Percentiles rank a stretch among this genome's conserved stretches.
Conservation (phyloP, 1,140 invertebrate species). For the Ditylenchus dipsaci region DNA sequence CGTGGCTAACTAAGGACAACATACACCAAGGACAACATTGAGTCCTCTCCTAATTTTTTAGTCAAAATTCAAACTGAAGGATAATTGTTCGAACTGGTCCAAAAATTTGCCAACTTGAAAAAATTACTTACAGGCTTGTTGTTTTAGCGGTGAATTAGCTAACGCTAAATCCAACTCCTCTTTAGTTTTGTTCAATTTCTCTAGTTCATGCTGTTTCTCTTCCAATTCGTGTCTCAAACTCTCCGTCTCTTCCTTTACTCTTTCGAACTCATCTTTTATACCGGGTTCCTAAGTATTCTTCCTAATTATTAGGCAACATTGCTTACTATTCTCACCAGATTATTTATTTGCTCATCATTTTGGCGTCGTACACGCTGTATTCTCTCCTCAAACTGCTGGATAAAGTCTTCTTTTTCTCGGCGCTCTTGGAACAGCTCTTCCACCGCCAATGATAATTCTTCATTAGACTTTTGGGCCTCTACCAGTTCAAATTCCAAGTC, state of each 20-base stretch:
- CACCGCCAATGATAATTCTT: slow-evolving; percentile 23
- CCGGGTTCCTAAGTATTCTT: slow-evolving; percentile 18
- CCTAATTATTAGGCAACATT: neutral
- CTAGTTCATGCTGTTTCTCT: slow-evolving; percentile 27
- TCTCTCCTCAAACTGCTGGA: slow-evolving; percentile 17
- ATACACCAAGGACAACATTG: too few relatives aligned
- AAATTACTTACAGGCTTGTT: slow-evolving; percentile 36
- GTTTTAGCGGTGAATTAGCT: slow-evolving; percentile 39
- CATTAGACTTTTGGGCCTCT: slow-evolving; percentile 18
- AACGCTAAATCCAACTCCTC: slow-evolving; percentile 36
- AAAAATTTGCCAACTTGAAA: too few relatives aligned
- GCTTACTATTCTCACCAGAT: slow-evolving; percentile 11
- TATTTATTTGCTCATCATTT: slow-evolving; percentile 24
- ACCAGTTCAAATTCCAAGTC: slow-evolving; percentile 21
- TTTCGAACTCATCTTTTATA: slow-evolving; percentile 35
- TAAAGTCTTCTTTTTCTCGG: slow-evolving; percentile 28
- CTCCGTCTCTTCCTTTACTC: slow-evolving; percentile 22
- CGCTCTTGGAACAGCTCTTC: slow-evolving; percentile 34
- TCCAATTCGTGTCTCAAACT: slow-evolving; percentile 6
- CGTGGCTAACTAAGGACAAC: too few relatives aligned
- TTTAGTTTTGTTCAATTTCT: slow-evolving; percentile 26
- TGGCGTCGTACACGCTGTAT: slow-evolving; percentile 7
- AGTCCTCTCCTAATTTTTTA: too few relatives aligned
- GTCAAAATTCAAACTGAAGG: too few relatives aligned
- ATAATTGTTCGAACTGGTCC: too few relatives aligned